Conservation (phyloP, 2,113 vertebrate genomes). For the Xyrauchen texanus region DNA sequence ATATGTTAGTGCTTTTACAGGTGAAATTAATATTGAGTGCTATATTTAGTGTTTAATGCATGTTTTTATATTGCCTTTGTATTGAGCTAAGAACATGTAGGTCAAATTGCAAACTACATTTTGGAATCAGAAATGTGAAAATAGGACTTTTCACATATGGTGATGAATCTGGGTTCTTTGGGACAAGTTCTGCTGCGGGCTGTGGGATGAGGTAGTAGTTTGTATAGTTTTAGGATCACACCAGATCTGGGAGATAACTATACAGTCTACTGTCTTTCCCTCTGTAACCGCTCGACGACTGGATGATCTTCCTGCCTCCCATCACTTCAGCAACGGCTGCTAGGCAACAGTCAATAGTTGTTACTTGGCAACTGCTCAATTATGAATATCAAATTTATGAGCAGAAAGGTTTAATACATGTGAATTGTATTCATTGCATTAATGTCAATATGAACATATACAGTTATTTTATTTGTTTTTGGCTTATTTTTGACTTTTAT, state of each 20-base stretch:
- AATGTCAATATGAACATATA: not conserved
- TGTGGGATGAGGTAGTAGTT: slow-evolving; percentile 98
- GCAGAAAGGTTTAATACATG: not conserved
- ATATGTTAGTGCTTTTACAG: not conserved
- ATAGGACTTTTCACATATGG: no score
- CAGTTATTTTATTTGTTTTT: not conserved
- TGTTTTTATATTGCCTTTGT: no score
- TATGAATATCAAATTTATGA: not conserved
- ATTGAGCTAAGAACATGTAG: no score
- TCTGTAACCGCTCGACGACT: slow-evolving; percentile 71
- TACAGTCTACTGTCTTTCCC: slow-evolving; percentile 99
- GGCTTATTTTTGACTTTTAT: no score
- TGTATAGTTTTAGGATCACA: slow-evolving; percentile 99
- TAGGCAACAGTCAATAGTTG: not conserved
- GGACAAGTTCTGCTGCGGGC: slow-evolving; percentile 60
- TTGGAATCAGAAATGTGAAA: no score
- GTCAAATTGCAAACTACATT: no score
- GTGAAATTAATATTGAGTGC: not conserved
- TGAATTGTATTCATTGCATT: not conserved
- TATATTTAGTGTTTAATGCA: no score
- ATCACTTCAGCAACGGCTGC: not conserved
- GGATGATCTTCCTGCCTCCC: not conserved
- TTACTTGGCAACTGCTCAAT: not conserved
- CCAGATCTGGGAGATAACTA: slow-evolving; percentile 99
- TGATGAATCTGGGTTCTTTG: not conserved